phyloP scores from a whole-genome alignment of 2,797 vertebrate species.

The Premnoplex brunnescens region DNA sequence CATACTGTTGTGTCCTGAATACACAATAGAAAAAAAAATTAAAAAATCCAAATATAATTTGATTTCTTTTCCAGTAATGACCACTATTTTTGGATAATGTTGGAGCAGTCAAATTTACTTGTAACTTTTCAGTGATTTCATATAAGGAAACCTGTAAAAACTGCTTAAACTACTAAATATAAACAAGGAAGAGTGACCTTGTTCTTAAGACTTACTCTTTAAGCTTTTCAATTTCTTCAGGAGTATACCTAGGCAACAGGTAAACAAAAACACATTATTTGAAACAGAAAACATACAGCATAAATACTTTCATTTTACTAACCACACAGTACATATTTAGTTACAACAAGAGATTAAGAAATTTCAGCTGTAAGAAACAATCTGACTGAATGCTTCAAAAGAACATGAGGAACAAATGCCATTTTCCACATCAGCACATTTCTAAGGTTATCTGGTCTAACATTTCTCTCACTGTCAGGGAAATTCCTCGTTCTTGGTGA shows the following conservation, averaged over 20 bases:
- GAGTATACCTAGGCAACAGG: conserved; percentile 86
- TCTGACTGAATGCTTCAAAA: neutral
- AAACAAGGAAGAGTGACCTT: neutral
- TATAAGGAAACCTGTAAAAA: neutral
- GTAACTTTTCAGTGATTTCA: neutral
- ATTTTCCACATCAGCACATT: neutral
- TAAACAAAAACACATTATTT: conserved; percentile 47
- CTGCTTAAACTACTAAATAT: neutral
- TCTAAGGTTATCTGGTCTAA: neutral
- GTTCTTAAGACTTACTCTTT: conserved; percentile 86
- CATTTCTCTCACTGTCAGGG: neutral
- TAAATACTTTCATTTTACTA: neutral
- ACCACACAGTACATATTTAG: neutral
- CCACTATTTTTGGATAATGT: neutral
- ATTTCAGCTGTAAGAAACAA: neutral
- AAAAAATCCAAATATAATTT: neutral
- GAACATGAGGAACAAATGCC: neutral
- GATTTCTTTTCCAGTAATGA: neutral
- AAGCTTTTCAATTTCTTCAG: conserved; percentile 94
- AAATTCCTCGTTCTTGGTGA: neutral
- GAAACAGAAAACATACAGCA: neutral
- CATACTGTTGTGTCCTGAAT: neutral
- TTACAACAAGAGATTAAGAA: neutral
- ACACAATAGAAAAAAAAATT: neutral
- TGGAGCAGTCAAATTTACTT: neutral